These are phyloP conservation scores for Oscheius sp. DNA, from an alignment of 1,140 invertebrate species.

Conservation along the genomic window DNA sequence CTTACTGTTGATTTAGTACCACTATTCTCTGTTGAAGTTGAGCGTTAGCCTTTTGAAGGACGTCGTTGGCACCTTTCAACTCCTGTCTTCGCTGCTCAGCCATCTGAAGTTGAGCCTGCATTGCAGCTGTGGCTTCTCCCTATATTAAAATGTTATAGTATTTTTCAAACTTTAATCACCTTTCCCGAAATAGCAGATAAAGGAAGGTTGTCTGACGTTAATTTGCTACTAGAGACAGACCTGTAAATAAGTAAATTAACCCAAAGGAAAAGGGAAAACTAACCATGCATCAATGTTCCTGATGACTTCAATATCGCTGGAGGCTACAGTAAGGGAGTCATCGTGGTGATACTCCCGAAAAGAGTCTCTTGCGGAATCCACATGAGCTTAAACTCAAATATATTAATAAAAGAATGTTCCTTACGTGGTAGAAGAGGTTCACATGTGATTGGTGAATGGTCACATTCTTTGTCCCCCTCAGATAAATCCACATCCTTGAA, in stretches of 20 bases:
- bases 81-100: constrained; percentile 9
- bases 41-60: not conserved
- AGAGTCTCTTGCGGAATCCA: not conserved
- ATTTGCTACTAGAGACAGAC: not conserved
- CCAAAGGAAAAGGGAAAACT: not conserved
- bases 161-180: not conserved
- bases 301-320: constrained; percentile 37
- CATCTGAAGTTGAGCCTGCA: not conserved
- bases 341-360: constrained; percentile 1
- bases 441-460: constrained; percentile 1
- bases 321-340: constrained; percentile 22
- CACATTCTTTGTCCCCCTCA: not conserved
- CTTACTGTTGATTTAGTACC: constrained; percentile 15
- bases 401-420: not conserved
- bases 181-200: not conserved
- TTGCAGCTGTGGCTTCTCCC: not conserved
- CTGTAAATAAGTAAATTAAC: not conserved
- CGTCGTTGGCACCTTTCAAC: not conserved
- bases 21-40: constrained; percentile 15
- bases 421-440: not conserved
- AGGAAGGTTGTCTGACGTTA: not conserved
- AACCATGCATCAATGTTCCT: constrained; percentile 28
- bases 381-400: not conserved
- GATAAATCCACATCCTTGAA: not conserved
- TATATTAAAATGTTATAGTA: not conserved